phyloP scores from a whole-genome alignment of 2,888 invertebrate species.

The Nebria salina region DNA sequence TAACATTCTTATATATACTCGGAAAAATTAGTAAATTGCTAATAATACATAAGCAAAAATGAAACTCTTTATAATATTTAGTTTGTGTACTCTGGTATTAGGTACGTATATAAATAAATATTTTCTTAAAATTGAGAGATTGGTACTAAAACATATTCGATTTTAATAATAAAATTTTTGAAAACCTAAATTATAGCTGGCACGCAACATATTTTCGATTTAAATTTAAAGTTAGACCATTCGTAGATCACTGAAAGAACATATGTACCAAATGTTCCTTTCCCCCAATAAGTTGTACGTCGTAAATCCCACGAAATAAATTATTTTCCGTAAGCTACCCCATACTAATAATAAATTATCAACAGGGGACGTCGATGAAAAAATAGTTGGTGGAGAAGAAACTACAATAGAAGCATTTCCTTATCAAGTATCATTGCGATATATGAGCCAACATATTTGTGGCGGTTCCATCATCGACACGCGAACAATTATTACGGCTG shows the following conservation, averaged over 20 bases:
- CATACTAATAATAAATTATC: not conserved
- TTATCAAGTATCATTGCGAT: constrained; percentile 21
- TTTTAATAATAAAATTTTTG: not conserved
- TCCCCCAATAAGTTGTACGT: not conserved
- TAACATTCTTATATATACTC: too few species aligned
- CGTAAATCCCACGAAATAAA: not conserved
- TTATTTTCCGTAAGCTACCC: not conserved
- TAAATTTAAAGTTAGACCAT: not conserved
- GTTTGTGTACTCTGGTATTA: too few species aligned
- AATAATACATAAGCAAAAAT: too few species aligned
- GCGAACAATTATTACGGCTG: constrained; percentile 24
- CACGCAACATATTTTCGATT: not conserved
- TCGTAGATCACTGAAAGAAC: not conserved
- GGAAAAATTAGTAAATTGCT: too few species aligned
- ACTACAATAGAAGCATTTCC: constrained; percentile 29
- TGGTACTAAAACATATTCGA: too few species aligned
- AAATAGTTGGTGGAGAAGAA: constrained; percentile 27
- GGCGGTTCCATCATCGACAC: constrained; percentile 24
- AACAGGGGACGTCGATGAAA: constrained; percentile 14
- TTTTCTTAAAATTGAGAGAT: too few species aligned
- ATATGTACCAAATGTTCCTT: not conserved
- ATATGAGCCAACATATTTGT: constrained; percentile 17
- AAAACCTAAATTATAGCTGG: not conserved
- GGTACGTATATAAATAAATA: too few species aligned
- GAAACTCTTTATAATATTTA: too few species aligned